Base-by-base conservation (phyloP, 1,140 invertebrate genomes). In the Bombus turneri region DNA sequence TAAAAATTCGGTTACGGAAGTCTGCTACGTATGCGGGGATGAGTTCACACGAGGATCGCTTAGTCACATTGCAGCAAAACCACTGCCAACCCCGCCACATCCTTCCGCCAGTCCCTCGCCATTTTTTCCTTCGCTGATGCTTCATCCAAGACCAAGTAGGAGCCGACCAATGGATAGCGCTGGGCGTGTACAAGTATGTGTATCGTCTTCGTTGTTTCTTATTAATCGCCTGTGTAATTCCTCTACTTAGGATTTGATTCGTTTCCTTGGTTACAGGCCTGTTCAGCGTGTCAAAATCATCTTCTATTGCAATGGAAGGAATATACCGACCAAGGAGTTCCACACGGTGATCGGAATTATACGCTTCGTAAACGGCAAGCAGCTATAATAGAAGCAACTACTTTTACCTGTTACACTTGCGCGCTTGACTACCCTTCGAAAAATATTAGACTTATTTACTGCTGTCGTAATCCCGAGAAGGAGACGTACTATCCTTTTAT, bases 401-500 rank as follows among this genome's bases (percentile, higher is more conserved):
- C 96, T 81, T 98, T 98, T 94, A 97, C 98, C 47, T 99, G 98
- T 95, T 99, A 98, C 94, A 98, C 98, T 72, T 99, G 98, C 95
- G 97, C 97, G 41, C 95, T 97, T 86, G 96, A 97, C 93, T 97
- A 97, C 93, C 96, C 97, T 83, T 97, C 97, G 34, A 97, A 97
- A 93, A 96, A 97, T 96, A 95, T 98, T 95, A 95, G 97, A 91
- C 95, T 98, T 76, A 95, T 98, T n/a, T 98, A 98, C 94, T 98
- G 98, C 93, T 97, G 97, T 92, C 96, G 97, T 62, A 98, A 98
- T 95, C 96, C 97, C 3, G 98, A 98, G 92, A 96, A 97, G 81
- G 98, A 99, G 93, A 97, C 98, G 39, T 98, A 97, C 94, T 99
- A 98, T 95, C 98, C 98, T 2, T 98, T 98, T 95, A 97, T 99